Percentiles rank a stretch among this genome's conserved stretches.
phyloP scores from a whole-genome alignment of 2,888 invertebrate genomes.

The Drosophila mayaguana region DNA sequence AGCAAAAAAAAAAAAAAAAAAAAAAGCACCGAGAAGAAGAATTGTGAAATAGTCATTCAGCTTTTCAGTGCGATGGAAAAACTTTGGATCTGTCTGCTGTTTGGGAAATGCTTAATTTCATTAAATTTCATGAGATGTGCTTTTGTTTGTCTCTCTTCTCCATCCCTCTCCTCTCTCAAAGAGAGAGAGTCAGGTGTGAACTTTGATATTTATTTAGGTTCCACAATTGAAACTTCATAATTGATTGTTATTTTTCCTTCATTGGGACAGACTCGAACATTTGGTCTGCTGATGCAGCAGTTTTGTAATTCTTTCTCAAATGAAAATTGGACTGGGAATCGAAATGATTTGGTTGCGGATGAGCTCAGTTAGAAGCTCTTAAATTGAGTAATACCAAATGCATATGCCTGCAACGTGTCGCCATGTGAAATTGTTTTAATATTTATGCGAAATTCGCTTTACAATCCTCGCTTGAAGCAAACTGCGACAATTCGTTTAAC shows the following conservation, averaged over 20 bases:
- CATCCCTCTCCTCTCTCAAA: too few species aligned
- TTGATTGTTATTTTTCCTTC: conserved; percentile 47
- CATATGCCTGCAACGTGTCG: conserved; percentile 3
- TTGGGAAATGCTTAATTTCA: conserved; percentile 66
- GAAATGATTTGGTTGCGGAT: conserved; percentile 6
- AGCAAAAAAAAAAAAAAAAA: conserved; percentile 29
- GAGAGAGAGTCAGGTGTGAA: conserved; percentile 35
- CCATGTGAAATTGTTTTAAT: conserved; percentile 32
- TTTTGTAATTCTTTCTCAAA: conserved; percentile 31
- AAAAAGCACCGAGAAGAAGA: not conserved
- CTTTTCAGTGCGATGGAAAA: conserved; percentile 11
- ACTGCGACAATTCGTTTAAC: conserved; percentile 23
- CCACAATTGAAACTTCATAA: conserved; percentile 36
- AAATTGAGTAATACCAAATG: conserved; percentile 5
- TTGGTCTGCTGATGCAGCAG: conserved; percentile 55
- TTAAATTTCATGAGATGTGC: conserved; percentile 70
- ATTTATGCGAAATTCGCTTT: conserved; percentile 45
- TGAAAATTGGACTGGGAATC: conserved; percentile 35
- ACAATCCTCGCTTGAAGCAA: conserved; percentile 8
- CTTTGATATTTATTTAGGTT: conserved; percentile 15
- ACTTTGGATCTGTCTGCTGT: conserved; percentile 28
- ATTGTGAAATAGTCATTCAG: conserved; percentile 35
- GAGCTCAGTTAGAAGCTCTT: not conserved
- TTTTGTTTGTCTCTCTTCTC: conserved; percentile 32
- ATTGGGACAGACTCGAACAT: conserved; percentile 18